Percentiles rank a stretch among this genome's conserved stretches.
Conservation (phyloP, 2,888 invertebrate species). For the Xanthostigma xanthostigma region DNA sequence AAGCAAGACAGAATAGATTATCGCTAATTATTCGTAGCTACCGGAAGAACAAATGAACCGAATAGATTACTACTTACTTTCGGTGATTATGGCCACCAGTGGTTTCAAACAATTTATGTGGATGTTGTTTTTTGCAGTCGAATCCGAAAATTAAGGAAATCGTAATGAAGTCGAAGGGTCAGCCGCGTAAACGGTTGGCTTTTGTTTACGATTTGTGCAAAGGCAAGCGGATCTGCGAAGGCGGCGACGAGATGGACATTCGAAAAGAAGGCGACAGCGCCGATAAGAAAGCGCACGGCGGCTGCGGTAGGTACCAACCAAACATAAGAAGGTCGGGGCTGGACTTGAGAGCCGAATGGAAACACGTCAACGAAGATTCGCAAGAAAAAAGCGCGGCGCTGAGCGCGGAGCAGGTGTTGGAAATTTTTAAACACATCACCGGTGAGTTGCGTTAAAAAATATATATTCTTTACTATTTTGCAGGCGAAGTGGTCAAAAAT, state of each 20-base stretch:
- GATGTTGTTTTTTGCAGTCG: slow-evolving; percentile 37
- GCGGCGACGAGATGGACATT: slow-evolving; percentile 94
- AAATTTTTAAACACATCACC: slow-evolving; percentile 87
- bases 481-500: no score
- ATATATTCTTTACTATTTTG: no score
- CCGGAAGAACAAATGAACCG: no score
- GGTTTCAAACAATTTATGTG: neutral
- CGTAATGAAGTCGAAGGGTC: slow-evolving; percentile 89
- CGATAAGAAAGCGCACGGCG: slow-evolving; percentile 75
- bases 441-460: slow-evolving; percentile 30
- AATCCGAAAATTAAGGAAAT: slow-evolving; percentile 90
- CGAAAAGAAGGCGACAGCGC: slow-evolving; percentile 71
- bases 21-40: no score
- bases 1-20: no score
- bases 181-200: slow-evolving; percentile 84
- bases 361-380: slow-evolving; percentile 93
- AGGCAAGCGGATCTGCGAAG: slow-evolving; percentile 95
- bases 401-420: slow-evolving; percentile 92
- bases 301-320: slow-evolving; percentile 97
- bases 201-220: slow-evolving; percentile 97
- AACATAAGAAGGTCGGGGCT: slow-evolving; percentile 78
- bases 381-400: slow-evolving; percentile 91
- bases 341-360: slow-evolving; percentile 96
- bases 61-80: no score
- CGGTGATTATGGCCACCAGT: no score